A percentile compares a stretch with the other conserved stretches of the same genome.
Conservation (phyloP, 2,888 invertebrate species). For the Chrysodeixis includens region DNA sequence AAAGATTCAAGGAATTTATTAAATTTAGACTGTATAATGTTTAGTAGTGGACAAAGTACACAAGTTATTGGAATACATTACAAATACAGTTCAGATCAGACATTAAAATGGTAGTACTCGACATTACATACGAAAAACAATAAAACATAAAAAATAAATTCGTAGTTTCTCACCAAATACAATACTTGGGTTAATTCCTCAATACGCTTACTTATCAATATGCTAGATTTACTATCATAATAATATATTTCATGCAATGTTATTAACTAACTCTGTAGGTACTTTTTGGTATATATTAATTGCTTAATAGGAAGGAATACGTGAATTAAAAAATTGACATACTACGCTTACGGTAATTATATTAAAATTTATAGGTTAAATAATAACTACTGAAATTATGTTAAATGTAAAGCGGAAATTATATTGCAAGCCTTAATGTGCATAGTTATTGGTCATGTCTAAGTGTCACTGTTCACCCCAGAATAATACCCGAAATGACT, state of each 20-base stretch:
- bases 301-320: slow-evolving; percentile 86
- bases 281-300: slow-evolving; percentile 82
- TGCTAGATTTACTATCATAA: slow-evolving; percentile 55
- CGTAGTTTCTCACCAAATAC: slow-evolving; percentile 54
- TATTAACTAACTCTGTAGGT: slow-evolving; percentile 78
- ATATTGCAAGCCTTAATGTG: slow-evolving; percentile 30
- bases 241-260: slow-evolving; percentile 77
- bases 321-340: slow-evolving; percentile 85
- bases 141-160: slow-evolving; percentile 54
- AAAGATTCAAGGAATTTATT: slow-evolving; percentile 25
- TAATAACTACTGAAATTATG: slow-evolving; percentile 38
- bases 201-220: slow-evolving; percentile 57
- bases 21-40: neutral
- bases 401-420: slow-evolving; percentile 33
- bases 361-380: slow-evolving; percentile 37
- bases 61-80: neutral
- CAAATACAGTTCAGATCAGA: neutral
- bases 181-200: slow-evolving; percentile 50
- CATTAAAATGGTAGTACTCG: slow-evolving; percentile 13
- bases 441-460: slow-evolving; percentile 44
- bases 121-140: slow-evolving; percentile 50
- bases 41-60: neutral
- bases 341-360: slow-evolving; percentile 66
- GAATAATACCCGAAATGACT: slow-evolving; percentile 5
- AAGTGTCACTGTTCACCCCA: slow-evolving; percentile 41